Percentiles rank a stretch among this genome's conserved stretches.
Evolutionary conservation across 2,113 vertebrate genomes (phyloP).

Genomic region (Mungos mungo): DNA sequence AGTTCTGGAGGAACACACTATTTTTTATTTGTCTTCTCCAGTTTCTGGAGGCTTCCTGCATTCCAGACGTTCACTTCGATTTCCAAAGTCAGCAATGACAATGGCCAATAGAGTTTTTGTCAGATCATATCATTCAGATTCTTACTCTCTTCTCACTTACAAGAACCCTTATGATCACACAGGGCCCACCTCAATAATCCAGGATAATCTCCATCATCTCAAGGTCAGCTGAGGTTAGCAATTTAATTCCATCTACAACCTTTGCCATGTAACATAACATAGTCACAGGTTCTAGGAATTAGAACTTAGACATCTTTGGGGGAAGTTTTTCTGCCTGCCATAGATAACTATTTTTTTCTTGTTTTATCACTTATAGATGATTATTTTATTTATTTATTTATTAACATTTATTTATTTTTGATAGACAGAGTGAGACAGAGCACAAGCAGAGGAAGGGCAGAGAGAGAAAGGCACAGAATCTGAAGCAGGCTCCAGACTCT

Average conservation of each 20-base stretch:
- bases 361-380: neutral
- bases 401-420: no score
- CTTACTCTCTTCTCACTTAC: neutral
- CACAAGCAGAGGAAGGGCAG: no score
- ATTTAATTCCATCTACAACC: neutral
- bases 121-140: neutral
- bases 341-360: neutral
- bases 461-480: no score
- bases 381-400: neutral
- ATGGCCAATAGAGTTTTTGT: neutral
- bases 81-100: neutral
- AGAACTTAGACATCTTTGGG: neutral
- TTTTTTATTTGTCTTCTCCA: neutral
- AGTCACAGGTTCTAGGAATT: neutral
- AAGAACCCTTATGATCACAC: neutral
- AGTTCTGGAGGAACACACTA: neutral
- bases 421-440: no score
- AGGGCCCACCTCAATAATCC: neutral
- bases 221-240: neutral
- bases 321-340: neutral
- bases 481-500: no score
- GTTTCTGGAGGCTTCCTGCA: neutral
- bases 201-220: neutral
- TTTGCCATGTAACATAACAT: neutral
- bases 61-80: neutral